Evolutionary conservation across 2,113 vertebrate genomes (phyloP), one percentile per base, ranked within the genome.

Genomic region (Microtus pennsylvanicus): DNA sequence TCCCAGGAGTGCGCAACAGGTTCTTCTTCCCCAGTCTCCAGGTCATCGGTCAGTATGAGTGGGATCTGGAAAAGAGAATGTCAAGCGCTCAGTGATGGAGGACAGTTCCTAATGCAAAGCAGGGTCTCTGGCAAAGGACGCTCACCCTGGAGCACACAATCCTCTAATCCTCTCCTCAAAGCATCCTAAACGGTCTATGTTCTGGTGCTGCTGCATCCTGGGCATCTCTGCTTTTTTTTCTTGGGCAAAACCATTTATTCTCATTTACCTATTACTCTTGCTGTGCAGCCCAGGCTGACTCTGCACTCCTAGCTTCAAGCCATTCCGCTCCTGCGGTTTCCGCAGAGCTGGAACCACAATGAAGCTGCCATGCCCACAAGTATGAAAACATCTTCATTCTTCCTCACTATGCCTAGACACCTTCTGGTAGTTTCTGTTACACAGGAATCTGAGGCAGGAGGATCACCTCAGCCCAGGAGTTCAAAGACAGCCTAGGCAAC

Each of bases 21-120:
- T 93, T 97, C 96, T 92, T 98, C 97, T 96, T 90, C 96, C 45
- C 75, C 72, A 70, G n/a, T 61, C 16, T 74, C 45, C 72, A 81
- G 83, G 87, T 96, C 96, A 97, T 98, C 96, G 95, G 96, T 98
- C 96, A 96, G 93, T 96, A 89, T 0, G 45, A 96, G 87, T 83
- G 92, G 97, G 97, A 94, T 96, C 98, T 99, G 96, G 90, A 97
- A 96, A 88, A 98, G 94, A 97, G 5, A 26, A n/a, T 93, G 65
- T 1, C 77, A 91, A 87, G 5, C 82, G 6, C 89, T 94, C 2
- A 96, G 26, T 72, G 21, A 94, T 45, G 0, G 33, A 80, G 87
- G 1, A 0, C 12, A 35, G 61, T 94, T 22, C 55, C 45, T 35
- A 22, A 7, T 7, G 33, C 35, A 24, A 7, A 74, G 89, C 35